Evolutionary conservation across 1,140 invertebrate genomes (phyloP).

Genomic region (Oreohelix idahoensis): DNA sequence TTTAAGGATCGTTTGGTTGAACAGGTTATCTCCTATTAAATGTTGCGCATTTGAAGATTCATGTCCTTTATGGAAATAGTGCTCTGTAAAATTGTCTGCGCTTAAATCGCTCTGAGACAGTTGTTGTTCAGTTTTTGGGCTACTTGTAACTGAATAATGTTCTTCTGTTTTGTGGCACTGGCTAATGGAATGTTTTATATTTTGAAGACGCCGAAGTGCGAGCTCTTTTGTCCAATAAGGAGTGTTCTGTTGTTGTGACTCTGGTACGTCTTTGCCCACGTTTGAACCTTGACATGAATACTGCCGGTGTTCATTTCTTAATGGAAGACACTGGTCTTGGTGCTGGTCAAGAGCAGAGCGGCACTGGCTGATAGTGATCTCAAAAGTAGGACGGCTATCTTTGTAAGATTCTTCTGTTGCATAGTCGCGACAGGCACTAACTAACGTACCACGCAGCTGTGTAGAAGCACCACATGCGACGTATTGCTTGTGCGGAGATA

Average conservation of each 20-base stretch:
- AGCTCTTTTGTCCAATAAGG: neutral
- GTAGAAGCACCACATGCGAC: neutral
- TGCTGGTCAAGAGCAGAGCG: neutral
- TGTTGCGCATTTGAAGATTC: neutral
- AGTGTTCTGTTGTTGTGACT: neutral
- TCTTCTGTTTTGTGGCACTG: neutral
- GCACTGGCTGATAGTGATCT: neutral
- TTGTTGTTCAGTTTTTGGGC: neutral
- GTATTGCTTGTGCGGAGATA: neutral
- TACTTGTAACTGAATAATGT: neutral
- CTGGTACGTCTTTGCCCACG: neutral
- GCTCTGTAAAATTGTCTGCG: neutral
- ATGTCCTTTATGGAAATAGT: neutral
- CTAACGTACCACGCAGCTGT: neutral
- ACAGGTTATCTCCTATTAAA: neutral
- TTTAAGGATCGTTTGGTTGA: neutral
- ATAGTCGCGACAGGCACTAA: neutral
- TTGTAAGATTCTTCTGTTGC: neutral
- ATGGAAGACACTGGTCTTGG: neutral
- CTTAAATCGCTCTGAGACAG: neutral
- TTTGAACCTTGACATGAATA: neutral
- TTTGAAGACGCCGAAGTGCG: neutral
- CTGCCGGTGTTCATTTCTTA: neutral
- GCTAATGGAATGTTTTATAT: neutral
- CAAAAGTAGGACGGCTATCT: neutral